Evolutionary conservation across 2,888 invertebrate species (phyloP).

Genomic region (Dicyrtomina minuta): DNA sequence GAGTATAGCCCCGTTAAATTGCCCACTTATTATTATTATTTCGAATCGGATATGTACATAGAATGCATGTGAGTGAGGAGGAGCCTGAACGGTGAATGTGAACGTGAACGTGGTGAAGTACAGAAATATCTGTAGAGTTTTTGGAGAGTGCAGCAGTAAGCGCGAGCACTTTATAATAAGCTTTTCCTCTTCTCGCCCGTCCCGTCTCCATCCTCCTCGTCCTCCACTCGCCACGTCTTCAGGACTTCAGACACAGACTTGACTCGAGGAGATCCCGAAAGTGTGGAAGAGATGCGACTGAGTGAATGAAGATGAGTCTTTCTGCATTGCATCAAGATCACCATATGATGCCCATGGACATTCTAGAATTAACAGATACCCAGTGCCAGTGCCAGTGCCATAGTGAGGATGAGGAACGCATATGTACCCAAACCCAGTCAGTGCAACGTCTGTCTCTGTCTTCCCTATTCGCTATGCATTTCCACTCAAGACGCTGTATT

Average conservation of each 20-base stretch:
- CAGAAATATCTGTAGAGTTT: no score
- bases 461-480: no score
- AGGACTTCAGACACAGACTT: not conserved
- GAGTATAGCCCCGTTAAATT: no score
- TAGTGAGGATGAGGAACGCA: no score
- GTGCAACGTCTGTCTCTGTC: no score
- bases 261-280: not conserved
- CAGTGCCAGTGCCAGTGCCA: no score
- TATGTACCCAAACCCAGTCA: no score
- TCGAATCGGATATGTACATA: not conserved
- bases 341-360: not conserved
- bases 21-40: slow-evolving; percentile 1
- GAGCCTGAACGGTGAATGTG: not conserved
- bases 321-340: no score
- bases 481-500: no score
- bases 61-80: not conserved
- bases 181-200: not conserved
- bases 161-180: not conserved
- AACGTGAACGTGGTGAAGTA: no score
- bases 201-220: not conserved
- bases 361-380: not conserved
- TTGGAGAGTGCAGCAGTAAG: no score
- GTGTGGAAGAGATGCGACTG: no score
- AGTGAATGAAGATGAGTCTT: not conserved
- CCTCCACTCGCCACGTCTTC: not conserved